Evolutionary conservation across 2,797 vertebrate genomes (phyloP), one percentile per base, ranked within the genome.

Genomic region (Philypnodon macrostomus): DNA sequence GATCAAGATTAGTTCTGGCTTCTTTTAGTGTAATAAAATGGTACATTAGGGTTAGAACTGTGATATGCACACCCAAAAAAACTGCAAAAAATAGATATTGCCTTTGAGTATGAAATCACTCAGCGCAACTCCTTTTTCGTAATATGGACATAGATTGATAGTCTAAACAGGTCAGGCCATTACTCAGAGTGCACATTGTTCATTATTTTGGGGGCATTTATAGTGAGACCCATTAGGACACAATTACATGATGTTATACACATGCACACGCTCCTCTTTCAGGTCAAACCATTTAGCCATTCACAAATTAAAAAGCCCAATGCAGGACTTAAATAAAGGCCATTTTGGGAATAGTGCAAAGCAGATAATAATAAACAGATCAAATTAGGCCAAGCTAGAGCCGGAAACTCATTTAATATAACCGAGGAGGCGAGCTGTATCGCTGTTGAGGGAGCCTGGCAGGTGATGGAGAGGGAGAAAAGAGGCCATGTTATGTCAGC

Each of bases 281-380:
- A 60, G 79, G 77, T 78, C 70, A 77, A 48, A 75, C 63, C 53
- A 70, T 73, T 74, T 70, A 73, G 53, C 69, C 64, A 78, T 79
- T 77, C 47, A 72, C 50, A 70, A 79, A 83, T 81, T 78, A 77
- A 83, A 81, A 83, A 73, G 46, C 73, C 70, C 33, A 29, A 77
- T 62, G 36, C 57, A 67, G 66, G 67, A 66, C 63, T 73, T 70
- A 57, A 77, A 70, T 72, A 66, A 73, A 40, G 58, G 41, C 13
- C 54, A 41, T 60, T 64, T 60, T 55, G 77, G 76, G 71, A 82
- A 68, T 74, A 70, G 51, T 14, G 30, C 61, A 44, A 53, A 8
- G 14, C 47, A 49, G 71, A 78, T 79, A 79, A 80, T 76, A 77
- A 83, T 77, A 84, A 70, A 66, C 2, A 9, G 47, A 29, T 53